Conservation (phyloP, 2,888 invertebrate species). For the Protophormia terraenovae region DNA sequence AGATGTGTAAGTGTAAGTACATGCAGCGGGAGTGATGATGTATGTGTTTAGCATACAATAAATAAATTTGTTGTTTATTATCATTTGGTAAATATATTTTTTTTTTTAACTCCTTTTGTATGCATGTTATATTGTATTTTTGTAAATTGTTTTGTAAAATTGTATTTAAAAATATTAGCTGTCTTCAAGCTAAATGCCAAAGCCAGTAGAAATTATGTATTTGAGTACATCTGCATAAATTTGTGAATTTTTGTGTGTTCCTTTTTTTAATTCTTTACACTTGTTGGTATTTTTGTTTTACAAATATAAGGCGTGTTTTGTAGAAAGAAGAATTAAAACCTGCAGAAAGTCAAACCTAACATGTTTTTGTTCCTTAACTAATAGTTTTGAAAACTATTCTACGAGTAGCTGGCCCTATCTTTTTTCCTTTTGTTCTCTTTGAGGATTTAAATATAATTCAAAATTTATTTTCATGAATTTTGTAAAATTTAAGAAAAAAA, state of each 20-base stretch:
- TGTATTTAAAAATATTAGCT: no score
- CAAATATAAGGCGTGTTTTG: not conserved
- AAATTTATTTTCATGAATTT: no score
- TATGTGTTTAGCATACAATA: constrained; percentile 9
- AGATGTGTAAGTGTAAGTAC: not conserved
- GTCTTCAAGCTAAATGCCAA: no score
- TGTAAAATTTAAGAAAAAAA: no score
- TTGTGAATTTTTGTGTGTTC: not conserved
- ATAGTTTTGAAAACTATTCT: no score
- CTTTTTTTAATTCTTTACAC: constrained; percentile 16
- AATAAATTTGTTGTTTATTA: constrained; percentile 24
- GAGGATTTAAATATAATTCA: no score
- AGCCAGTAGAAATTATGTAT: no score
- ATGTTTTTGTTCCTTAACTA: no score
- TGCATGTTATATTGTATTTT: not conserved
- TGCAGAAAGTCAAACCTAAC: no score
- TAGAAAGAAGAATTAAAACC: not conserved
- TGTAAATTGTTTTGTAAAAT: not conserved
- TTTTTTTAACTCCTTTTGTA: no score
- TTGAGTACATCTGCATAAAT: not conserved
- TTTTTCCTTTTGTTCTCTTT: no score
- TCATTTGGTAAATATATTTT: not conserved
- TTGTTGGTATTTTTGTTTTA: constrained; percentile 1
- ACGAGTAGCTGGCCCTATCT: no score
- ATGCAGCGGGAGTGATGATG: not conserved